Percentiles rank a stretch among this genome's conserved stretches.
Conservation (phyloP, 2,113 vertebrate genomes). For the Actenoides hombroni region DNA sequence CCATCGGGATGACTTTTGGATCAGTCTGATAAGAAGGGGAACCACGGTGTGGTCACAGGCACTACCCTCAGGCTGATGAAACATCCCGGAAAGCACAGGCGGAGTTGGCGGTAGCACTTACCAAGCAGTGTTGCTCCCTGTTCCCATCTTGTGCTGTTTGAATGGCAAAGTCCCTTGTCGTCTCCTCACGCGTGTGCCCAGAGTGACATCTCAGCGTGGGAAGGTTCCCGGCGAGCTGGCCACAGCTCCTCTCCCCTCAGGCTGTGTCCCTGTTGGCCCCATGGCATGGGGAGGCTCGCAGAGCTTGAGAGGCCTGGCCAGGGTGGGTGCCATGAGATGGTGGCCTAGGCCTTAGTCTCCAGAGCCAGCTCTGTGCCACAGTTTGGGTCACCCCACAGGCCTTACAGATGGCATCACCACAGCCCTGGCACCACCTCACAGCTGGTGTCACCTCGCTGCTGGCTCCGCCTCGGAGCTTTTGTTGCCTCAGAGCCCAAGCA, state of each 20-base stretch:
- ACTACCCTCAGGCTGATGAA: background rate
- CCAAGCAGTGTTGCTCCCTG: background rate
- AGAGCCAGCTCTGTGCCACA: background rate
- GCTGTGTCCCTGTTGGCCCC: fast-evolving
- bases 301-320: background rate
- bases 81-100: background rate
- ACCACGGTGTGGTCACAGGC: too few species aligned
- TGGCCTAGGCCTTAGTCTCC: background rate
- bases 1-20: background rate
- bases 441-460: background rate
- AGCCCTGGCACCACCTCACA: background rate
- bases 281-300: background rate
- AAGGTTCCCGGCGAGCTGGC: fast-evolving
- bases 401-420: fast-evolving
- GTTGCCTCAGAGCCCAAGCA: fast-evolving
- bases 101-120: background rate
- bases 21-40: background rate
- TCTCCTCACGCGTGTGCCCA: fast-evolving
- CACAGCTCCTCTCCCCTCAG: background rate
- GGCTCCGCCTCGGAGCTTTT: fast-evolving
- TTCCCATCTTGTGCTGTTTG: background rate
- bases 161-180: background rate
- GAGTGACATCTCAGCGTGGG: background rate
- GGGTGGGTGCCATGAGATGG: background rate
- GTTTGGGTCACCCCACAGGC: background rate